phyloP scores from a whole-genome alignment of 2,888 invertebrate genomes.

The Ectemnius lituratus region DNA sequence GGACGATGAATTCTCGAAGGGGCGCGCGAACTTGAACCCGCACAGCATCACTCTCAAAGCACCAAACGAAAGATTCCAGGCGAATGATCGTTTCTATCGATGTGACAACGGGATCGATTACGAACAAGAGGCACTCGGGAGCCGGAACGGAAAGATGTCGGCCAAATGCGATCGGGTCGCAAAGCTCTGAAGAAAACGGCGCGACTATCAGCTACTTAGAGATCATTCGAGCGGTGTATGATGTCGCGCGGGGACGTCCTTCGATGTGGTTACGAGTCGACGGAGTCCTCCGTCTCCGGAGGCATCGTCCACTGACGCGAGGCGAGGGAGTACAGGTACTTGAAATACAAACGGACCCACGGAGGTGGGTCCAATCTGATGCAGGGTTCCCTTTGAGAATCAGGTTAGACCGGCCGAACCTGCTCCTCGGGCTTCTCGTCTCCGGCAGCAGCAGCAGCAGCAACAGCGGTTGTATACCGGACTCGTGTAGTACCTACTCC shows the following conservation, averaged over 20 bases:
- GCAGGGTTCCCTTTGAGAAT: slow-evolving; percentile 76
- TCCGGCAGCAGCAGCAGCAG: slow-evolving; percentile 57
- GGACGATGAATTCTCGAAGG: slow-evolving; percentile 19
- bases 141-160: neutral
- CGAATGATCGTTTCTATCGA: slow-evolving; percentile 12
- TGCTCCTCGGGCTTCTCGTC: slow-evolving; percentile 73
- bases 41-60: slow-evolving; percentile 37
- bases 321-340: slow-evolving; percentile 75
- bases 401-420: slow-evolving; percentile 78
- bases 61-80: slow-evolving; percentile 26
- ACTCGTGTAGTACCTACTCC: slow-evolving; percentile 59
- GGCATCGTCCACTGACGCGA: slow-evolving; percentile 66
- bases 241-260: slow-evolving; percentile 27
- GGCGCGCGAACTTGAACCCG: slow-evolving; percentile 16
- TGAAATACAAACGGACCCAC: slow-evolving; percentile 76
- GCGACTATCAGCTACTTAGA: too few relatives aligned
- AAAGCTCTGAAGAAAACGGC: too few relatives aligned
- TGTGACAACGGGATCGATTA: slow-evolving; percentile 16
- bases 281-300: slow-evolving; percentile 64
- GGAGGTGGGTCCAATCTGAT: slow-evolving; percentile 76
- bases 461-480: slow-evolving; percentile 63
- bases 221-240: neutral
- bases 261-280: slow-evolving; percentile 45
- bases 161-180: too few relatives aligned
- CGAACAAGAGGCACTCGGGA: neutral